Conservation (phyloP, 2,888 invertebrate genomes). For the Trichogramma evanescens region DNA sequence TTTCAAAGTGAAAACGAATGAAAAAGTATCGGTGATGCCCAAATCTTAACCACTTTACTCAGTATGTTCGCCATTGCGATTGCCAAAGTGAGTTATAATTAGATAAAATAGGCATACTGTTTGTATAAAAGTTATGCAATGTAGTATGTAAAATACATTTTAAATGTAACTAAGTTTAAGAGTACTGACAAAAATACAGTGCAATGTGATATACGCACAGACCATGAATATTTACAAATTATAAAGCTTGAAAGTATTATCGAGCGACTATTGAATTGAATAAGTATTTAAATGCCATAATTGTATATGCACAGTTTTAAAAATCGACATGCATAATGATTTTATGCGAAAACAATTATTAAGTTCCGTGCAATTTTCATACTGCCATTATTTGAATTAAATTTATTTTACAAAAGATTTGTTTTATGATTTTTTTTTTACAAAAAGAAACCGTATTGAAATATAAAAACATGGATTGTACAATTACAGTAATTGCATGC, state of each 20-base stretch:
- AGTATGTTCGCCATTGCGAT: too few relatives aligned
- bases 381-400: constrained; percentile 27
- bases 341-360: constrained; percentile 10
- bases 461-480: too few relatives aligned
- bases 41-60: too few relatives aligned
- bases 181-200: background rate
- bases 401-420: background rate
- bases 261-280: constrained; percentile 18
- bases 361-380: constrained; percentile 27
- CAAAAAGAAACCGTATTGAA: background rate
- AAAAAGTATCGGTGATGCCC: too few relatives aligned
- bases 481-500: too few relatives aligned
- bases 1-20: too few relatives aligned
- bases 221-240: constrained; percentile 4
- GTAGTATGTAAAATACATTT: too few relatives aligned
- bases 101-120: too few relatives aligned
- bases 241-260: constrained; percentile 9
- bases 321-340: background rate
- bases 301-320: constrained; percentile 3
- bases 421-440: constrained; percentile 7
- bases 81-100: too few relatives aligned
- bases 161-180: too few relatives aligned
- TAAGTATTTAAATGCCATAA: constrained; percentile 16
- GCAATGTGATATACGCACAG: constrained; percentile 18
- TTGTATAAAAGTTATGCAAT: too few relatives aligned